Evolutionary conservation across 2,113 vertebrate genomes (phyloP), one percentile per base, ranked within the genome.

Genomic region (Speoplatyrhinus poulsoni): DNA sequence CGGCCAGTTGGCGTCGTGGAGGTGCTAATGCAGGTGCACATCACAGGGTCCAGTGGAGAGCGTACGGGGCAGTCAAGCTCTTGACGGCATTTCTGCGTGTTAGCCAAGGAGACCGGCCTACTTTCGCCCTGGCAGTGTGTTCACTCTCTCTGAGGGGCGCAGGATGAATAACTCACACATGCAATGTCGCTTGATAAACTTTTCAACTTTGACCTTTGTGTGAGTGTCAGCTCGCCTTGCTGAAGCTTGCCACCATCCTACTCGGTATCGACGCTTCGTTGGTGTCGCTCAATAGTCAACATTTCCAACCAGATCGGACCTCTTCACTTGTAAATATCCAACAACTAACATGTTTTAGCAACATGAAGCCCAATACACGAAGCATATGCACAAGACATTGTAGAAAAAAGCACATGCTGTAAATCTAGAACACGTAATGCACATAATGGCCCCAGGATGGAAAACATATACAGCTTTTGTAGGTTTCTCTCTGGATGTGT

Each of bases 1-100:
- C 63, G 65, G 48, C 56, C 62, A 6, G 56, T 60, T 59, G 52
- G 32, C 26, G 32, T 46, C 50, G 11, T 26, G 36, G 65, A 84
- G 85, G 87, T 85, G 88, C 76, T 89, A 89, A 86, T 90, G 81
- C 82, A 82, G 82, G 79, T 87, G 76, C 85, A 87, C 88, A 84
- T 90, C 76, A 76, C 53, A 47, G 69, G 65, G 79, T 74, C 75
- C 19, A 54, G 59, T 56, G 11, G 69, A 70, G 72, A 53, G 65
- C 36, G 50, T 60, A 59, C 10, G 6, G 33, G 60, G 62, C 52
- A 49, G 61, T 61, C 53, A 69, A 81, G 57, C 47, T 49, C 48
- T 83, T 16, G 19, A 17, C 55, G 65, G 53, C 56, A 61, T 60
- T 48, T 60, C 54, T 58, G 50, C 48, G 49, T 72, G 76, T 54